Evolutionary conservation across 2,113 vertebrate genomes (phyloP), one percentile per base, ranked within the genome.

Genomic region (Cyprinodon variegatus): DNA sequence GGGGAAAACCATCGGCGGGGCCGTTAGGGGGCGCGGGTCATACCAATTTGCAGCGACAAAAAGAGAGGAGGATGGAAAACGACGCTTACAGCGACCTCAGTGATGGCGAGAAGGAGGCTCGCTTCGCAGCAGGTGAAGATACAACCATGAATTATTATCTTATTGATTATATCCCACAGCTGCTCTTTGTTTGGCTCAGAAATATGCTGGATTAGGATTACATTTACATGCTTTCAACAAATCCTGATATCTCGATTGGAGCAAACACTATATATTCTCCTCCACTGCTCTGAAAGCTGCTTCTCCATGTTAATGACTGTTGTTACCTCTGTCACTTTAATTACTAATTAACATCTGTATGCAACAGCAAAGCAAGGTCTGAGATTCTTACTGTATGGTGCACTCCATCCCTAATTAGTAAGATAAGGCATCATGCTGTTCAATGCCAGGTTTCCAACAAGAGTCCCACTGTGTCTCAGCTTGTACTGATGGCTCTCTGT

Each of bases 41-140:
- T 4, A 92, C 91, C 87, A 96, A 96, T 74, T 95, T 97, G 53
- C 95, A 95, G 83, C 94, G 95, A 2, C 96, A 97, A 0, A 96
- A 96, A 82, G 91, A 94, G 1, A 92, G 96, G 36, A 94, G 96
- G 88, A 84, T 97, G 82, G 98, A 99, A 7, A 96, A 96, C 0
- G 97, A 99, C 0, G 95, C 96, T 53, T 99, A 99, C 87, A 97
- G 96, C 0, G 98, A 99, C 91, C 95, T 99, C 59, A 99, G 98
- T 0, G 98, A 99, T 0, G 97, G 97, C 0, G 97, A 99, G 91
- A 99, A 99, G 94, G 98, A 99, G 86, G 98, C 98, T 0, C 95
- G 98, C 20, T 99, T 99, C 72, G 95, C 97, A 0, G 98, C 98
- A 91, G 98, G 98, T 99, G 92, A 86, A 65, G 3, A 4, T 9